Conservation (phyloP, 2,888 invertebrate genomes). For the Amblyjoppa fuscipennis region DNA sequence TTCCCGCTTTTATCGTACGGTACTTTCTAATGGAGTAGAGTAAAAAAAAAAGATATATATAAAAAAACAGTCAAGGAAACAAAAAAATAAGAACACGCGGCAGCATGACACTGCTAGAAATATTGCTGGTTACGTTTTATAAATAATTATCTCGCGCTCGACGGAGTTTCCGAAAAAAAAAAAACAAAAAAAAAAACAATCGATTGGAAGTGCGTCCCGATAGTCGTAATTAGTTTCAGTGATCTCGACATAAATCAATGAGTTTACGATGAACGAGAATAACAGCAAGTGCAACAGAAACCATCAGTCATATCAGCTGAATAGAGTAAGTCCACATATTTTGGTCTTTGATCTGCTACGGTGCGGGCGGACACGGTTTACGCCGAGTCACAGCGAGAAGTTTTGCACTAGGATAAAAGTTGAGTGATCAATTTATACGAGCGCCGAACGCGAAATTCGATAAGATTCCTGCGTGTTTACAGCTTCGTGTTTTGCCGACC, state of each 20-base stretch:
- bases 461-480: not conserved
- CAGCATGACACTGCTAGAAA: not conserved
- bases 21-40: not conserved
- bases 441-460: not conserved
- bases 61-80: not conserved
- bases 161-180: not conserved
- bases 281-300: conserved; percentile 33
- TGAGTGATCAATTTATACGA: not conserved
- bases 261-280: conserved; percentile 55
- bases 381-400: conserved; percentile 42
- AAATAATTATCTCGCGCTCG: not conserved
- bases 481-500: too few species aligned
- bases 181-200: not conserved
- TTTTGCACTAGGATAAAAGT: not conserved
- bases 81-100: not conserved
- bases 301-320: conserved; percentile 44
- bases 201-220: not conserved
- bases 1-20: conserved; percentile 42
- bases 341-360: not conserved
- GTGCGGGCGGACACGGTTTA: not conserved
- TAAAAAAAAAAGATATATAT: conserved; percentile 11
- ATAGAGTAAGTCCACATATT: conserved; percentile 58
- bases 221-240: not conserved
- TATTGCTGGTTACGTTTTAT: not conserved
- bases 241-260: not conserved